Base-by-base conservation (phyloP, 2,797 vertebrate species). In the Gobio occitaniae region DNA sequence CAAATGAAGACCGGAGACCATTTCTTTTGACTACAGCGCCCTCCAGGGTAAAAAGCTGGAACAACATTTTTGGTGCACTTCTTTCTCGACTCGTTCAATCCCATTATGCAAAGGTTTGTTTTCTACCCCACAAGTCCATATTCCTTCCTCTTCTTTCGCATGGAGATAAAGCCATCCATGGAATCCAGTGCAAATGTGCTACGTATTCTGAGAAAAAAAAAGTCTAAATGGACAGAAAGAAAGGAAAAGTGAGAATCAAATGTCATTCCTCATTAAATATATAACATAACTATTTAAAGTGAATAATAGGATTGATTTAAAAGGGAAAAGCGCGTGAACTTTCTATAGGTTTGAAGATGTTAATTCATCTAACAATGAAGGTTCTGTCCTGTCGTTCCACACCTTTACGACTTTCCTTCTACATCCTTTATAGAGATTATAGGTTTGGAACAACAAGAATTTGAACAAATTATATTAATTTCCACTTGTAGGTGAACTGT, bases 101-200 rank as follows among this genome's bases (percentile, higher is more conserved):
- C 69, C 78, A 76, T 76, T 47, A 75, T 11, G n/a, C 78, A 59
- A 56, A 61, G 63, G 36, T 44, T 52, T 4, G 65, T 54, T 70
- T 70, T 71, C 71, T 54, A 81, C 52, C 47, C 16, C 2, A 56
- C 61, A 87, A 84, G 77, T 82, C 89, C 66, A 48, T 72, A 66
- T 69, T 36, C n/a, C 25, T 48, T 25, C 61, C 48, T 80, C 78
- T 86, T 78, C 77, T 41, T 82, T 84, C 63, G 19, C 52, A 77
- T 86, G 87, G 81, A 69, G 80, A 78, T 59, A 80, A 68, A 80
- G 21, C 52, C 50, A 76, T 83, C 80, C 66, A 80, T 72, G 59
- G 56, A 52, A 78, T 88, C 84, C 86, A 86, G 82, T 90, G 85
- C 86, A 80, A 81, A 88, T 81, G 78, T 84, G 87, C 81, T 83